phyloP scores from a whole-genome alignment of 2,113 vertebrate species.

The Takifugu flavidus region DNA sequence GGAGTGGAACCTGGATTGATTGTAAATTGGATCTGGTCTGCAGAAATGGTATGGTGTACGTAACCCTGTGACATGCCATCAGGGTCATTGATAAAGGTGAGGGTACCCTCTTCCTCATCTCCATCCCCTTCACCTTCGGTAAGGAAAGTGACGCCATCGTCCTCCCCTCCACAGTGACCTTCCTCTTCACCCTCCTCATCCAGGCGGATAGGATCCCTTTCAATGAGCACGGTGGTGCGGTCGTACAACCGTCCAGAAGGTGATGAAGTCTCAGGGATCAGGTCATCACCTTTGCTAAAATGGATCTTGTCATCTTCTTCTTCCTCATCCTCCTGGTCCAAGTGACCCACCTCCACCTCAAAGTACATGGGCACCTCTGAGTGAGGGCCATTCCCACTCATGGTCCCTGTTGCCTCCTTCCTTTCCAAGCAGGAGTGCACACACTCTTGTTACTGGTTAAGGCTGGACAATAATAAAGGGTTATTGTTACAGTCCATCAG shows the following conservation, averaged over 20 bases:
- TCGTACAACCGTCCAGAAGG: slow-evolving; percentile 89
- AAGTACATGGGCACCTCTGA: slow-evolving; percentile 80
- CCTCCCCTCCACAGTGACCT: slow-evolving; percentile 82
- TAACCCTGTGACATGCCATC: slow-evolving; percentile 98
- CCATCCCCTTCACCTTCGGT: slow-evolving; percentile 85
- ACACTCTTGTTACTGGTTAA: slow-evolving; percentile 18
- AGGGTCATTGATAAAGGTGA: slow-evolving; percentile 87
- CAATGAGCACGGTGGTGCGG: slow-evolving; percentile 96
- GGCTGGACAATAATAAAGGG: slow-evolving; percentile 27
- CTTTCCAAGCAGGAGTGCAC: slow-evolving; percentile 46
- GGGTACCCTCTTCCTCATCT: slow-evolving; percentile 84
- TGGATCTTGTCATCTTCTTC: slow-evolving; percentile 80
- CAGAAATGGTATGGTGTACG: slow-evolving; percentile 97
- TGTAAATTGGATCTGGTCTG: slow-evolving; percentile 96
- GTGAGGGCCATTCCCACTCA: slow-evolving; percentile 93
- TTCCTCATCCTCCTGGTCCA: slow-evolving; percentile 77
- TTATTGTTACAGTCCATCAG: too few species aligned
- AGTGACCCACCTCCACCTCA: slow-evolving; percentile 78
- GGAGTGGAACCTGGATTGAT: slow-evolving; percentile 97
- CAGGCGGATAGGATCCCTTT: slow-evolving; percentile 89
- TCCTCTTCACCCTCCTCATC: slow-evolving; percentile 83
- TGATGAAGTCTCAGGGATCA: slow-evolving; percentile 82
- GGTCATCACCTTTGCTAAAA: slow-evolving; percentile 79
- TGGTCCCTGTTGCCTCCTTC: slow-evolving; percentile 77
- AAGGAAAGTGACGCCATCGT: slow-evolving; percentile 84